Conservation (phyloP, 2,888 invertebrate species). For the Beris morrisii region DNA sequence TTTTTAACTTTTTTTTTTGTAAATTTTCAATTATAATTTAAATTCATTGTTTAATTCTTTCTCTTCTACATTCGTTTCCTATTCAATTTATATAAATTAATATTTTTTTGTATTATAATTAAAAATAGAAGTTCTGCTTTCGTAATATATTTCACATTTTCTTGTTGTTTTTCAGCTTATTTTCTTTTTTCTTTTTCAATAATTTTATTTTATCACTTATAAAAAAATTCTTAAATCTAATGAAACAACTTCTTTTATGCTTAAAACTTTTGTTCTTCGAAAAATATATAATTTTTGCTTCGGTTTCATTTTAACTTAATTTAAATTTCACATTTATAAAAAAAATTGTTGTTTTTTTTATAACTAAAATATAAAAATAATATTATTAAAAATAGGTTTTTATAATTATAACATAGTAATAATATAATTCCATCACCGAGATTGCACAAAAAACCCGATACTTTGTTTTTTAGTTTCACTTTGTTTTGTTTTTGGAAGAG, state of each 20-base stretch:
- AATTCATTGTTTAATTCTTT: slow-evolving; percentile 3
- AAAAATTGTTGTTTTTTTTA: slow-evolving; percentile 14
- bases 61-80: background rate
- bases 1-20: background rate
- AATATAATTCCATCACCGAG: slow-evolving; percentile 64
- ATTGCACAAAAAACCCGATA: slow-evolving; percentile 86
- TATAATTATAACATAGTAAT: slow-evolving; percentile 40
- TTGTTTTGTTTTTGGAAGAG: slow-evolving; percentile 37
- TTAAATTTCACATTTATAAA: slow-evolving; percentile 22
- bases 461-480: slow-evolving; percentile 61
- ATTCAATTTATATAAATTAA: background rate
- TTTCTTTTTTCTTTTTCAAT: slow-evolving; percentile 2
- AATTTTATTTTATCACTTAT: slow-evolving; percentile 2
- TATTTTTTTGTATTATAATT: background rate
- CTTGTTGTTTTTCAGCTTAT: background rate
- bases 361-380: slow-evolving; percentile 30
- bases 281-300: slow-evolving; percentile 8
- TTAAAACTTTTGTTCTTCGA: slow-evolving; percentile 4
- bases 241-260: background rate
- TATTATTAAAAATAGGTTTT: slow-evolving; percentile 21
- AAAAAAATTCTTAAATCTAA: slow-evolving; percentile 3
- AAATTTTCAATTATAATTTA: background rate
- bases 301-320: slow-evolving; percentile 5
- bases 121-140: background rate
- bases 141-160: background rate